Base-by-base conservation (phyloP, 2,113 vertebrate species). In the Aythya baeri region DNA sequence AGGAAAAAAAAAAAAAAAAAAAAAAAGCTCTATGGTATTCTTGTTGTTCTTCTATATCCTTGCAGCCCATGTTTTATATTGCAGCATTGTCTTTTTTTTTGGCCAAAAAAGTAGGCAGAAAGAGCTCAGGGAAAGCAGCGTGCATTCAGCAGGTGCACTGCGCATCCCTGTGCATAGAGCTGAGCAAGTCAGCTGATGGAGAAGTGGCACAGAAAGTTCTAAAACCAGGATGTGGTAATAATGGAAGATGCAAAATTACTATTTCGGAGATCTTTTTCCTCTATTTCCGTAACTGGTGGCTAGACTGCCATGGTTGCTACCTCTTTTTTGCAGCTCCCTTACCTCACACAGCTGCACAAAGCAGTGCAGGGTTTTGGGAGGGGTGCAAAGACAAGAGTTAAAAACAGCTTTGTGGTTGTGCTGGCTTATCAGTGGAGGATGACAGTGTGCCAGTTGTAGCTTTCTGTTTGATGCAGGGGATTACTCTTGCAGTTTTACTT, bases 131-230 rank as follows among this genome's bases (percentile, higher is more conserved):
- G 66, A 61, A 62, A 49, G 25, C 9, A 32, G 26, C 36, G 11
- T 13, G 36, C 26, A 7, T 86, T 92, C 38, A 13, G 0, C 0
- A 55, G 50, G 17, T 52, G 52, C 13, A 2, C 6, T 14, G 8
- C 29, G 32, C 32, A 3, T 34, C 9, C 55, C 3, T 36, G 49
- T 52, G 21, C 43, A 3, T 9, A 16, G 65, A 73, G 20, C 43
- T 44, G 67, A 38, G 67, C 7, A 29, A 11, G 73, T 41, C 63
- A 66, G 7, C 55, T 52, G 26, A 49, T 3, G 0, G 1, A 20
- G 32, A 49, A 31, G 10, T 15, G 36, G 4, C 36, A 41, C 3
- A 50, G 27, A 23, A 80, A 10, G 15, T 63, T 73, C 23, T 22
- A 32, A 66, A 73, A 34, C 3, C 5, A 17, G 55, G 17, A 7